These are phyloP conservation scores for Xylocopa sonorina DNA, from an alignment of 1,140 invertebrate genomes.

Conservation along the genomic window DNA sequence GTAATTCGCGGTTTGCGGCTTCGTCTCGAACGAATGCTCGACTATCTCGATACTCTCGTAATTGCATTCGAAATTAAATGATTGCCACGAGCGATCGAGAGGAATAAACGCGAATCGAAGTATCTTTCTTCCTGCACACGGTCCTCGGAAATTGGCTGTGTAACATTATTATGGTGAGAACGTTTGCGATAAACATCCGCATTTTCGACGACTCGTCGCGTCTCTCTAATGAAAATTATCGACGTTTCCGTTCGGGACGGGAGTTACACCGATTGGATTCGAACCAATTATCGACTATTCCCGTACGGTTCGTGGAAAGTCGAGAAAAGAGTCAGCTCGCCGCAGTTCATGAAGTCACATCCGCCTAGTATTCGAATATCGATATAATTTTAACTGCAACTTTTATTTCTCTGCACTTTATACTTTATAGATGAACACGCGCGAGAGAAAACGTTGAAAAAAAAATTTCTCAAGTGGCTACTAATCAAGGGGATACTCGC, in stretches of 20 bases:
- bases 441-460: too few species aligned
- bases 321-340: too few species aligned
- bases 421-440: too few species aligned
- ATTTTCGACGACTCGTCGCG: neutral
- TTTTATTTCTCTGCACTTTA: too few species aligned
- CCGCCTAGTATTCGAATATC: too few species aligned
- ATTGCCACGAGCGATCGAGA: neutral
- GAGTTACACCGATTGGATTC: conserved; percentile 8
- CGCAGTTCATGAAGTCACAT: too few species aligned
- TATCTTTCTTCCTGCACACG: neutral
- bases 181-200: neutral
- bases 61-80: neutral
- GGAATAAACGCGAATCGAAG: neutral
- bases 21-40: neutral
- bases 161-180: conserved; percentile 6
- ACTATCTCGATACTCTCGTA: neutral
- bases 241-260: conserved; percentile 6
- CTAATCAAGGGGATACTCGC: neutral
- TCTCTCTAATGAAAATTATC: conserved; percentile 13
- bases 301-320: neutral
- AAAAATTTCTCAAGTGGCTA: neutral
- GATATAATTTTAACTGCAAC: too few species aligned
- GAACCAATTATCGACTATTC: conserved; percentile 12
- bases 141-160: neutral
- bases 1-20: neutral